Evolutionary conservation across 2,113 vertebrate genomes (phyloP).

Genomic region (Lepisosteus osseus): DNA sequence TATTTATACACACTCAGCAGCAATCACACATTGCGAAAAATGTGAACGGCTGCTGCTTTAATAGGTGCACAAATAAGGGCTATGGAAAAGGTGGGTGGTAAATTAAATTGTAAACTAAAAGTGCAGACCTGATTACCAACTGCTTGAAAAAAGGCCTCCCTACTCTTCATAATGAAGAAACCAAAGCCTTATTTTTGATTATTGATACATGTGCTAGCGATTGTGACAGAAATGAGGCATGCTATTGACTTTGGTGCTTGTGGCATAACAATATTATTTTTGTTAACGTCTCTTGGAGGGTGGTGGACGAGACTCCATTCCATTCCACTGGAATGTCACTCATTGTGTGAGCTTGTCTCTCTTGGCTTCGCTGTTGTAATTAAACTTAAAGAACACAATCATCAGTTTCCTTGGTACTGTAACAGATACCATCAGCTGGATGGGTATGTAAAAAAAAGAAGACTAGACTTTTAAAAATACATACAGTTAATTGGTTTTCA

Average conservation of each 20-base stretch:
- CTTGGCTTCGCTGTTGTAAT: neutral
- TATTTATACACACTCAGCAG: constrained; percentile 1
- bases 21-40: constrained; percentile 4
- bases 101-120: constrained; percentile 1
- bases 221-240: neutral
- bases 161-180: neutral
- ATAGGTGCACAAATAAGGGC: neutral
- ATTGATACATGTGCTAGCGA: neutral
- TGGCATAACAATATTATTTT: neutral
- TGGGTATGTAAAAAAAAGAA: constrained; percentile 4
- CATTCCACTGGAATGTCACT: neutral
- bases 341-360: neutral
- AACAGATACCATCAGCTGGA: constrained; percentile 4
- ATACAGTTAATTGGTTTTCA: neutral
- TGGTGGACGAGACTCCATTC: neutral
- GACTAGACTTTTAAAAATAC: too few species aligned
- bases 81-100: constrained; percentile 4
- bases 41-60: neutral
- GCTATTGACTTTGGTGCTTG: neutral
- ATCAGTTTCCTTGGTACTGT: neutral
- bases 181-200: neutral
- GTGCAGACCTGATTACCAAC: neutral
- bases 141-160: neutral
- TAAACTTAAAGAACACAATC: neutral
- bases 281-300: neutral